Percentiles rank a stretch among this genome's conserved stretches.
Conservation (phyloP, 2,113 vertebrate species). For the Etia nguti region DNA sequence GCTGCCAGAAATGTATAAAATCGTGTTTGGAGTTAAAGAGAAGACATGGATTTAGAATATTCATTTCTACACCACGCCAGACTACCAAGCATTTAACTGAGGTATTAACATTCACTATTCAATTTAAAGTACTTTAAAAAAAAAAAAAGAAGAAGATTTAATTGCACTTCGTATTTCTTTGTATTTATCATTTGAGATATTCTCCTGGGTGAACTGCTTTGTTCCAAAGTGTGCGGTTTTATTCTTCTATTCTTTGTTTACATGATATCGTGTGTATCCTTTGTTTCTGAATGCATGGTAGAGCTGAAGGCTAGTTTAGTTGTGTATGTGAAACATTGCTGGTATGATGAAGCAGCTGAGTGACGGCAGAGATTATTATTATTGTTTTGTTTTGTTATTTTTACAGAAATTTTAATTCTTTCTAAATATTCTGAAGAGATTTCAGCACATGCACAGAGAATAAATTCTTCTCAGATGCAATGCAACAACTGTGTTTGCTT, state of each 20-base stretch:
- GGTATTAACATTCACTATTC: not conserved
- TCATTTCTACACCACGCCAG: not conserved
- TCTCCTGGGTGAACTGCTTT: slow-evolving; percentile 2
- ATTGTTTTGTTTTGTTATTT: not conserved
- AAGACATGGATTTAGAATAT: not conserved
- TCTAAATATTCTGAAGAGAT: slow-evolving; percentile 39
- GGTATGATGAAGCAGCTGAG: not conserved
- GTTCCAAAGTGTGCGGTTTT: slow-evolving; percentile 16
- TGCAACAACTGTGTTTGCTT: slow-evolving; percentile 10
- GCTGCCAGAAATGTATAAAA: not conserved
- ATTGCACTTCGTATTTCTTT: slow-evolving; percentile 23
- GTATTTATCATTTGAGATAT: not conserved
- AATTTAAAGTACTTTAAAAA: not conserved
- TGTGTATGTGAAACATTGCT: slow-evolving; percentile 3
- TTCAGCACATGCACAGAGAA: slow-evolving; percentile 53
- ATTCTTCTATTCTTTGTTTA: slow-evolving; percentile 18
- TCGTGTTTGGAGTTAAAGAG: not conserved
- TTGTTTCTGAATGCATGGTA: slow-evolving; percentile 34
- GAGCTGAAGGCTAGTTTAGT: not conserved
- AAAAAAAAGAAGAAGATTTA: not conserved
- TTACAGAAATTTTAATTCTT: slow-evolving; percentile 34
- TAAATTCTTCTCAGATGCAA: slow-evolving; percentile 60
- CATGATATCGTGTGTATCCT: slow-evolving; percentile 10
- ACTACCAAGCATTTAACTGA: not conserved
- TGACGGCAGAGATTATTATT: not conserved